Evolutionary conservation across 2,888 invertebrate species (phyloP), one percentile per base, ranked within the genome.

Genomic region (Tiliacea citrago): DNA sequence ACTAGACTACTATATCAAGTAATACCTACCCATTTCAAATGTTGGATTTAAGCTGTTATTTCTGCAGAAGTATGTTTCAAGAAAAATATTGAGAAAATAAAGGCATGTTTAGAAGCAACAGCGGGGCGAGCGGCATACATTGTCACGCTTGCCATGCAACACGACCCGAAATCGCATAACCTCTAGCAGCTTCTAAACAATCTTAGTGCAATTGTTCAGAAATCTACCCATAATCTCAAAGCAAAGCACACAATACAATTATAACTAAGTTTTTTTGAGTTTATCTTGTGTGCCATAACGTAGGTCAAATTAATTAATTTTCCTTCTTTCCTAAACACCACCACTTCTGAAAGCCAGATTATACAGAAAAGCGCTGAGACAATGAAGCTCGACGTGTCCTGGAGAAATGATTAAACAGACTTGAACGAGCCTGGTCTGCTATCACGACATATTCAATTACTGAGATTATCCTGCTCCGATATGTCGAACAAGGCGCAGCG

Each of bases 21-120:
- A 45, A 35, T 57, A 67, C 66, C 66, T 29, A 62, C 55, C 61
- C 18, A 57, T 62, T 57, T 72, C 18, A 45, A 66, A 62, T 62
- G n/a, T 66, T 70, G 49, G 24, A 65, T 60, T 29, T 24, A 24
- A 60, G 35, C 49, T 53, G 39, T 47, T 35, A 12, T 53, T 42
- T 53, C 21, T 77, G 42, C 12, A 61, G 47, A 45, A 61, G 39
- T 21, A 49, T 57, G 16, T 21, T 47, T n/a, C 21, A 24, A 47
- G 16, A 62, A 42, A 18, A 12, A 49, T 39, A 73, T 66, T 61
- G 24, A 49, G 9, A 55, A 39, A 67, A 47, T 68, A 51, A 45
- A 66, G 39, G 47, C n/a, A n/a, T n/a, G n/a, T n/a, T n/a, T n/a
- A n/a, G n/a, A n/a, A n/a, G n/a, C 3, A 21, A 60, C 8, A 47